phyloP scores from a whole-genome alignment of 1,140 invertebrate genomes.

The Aphelinus atriplicis region DNA sequence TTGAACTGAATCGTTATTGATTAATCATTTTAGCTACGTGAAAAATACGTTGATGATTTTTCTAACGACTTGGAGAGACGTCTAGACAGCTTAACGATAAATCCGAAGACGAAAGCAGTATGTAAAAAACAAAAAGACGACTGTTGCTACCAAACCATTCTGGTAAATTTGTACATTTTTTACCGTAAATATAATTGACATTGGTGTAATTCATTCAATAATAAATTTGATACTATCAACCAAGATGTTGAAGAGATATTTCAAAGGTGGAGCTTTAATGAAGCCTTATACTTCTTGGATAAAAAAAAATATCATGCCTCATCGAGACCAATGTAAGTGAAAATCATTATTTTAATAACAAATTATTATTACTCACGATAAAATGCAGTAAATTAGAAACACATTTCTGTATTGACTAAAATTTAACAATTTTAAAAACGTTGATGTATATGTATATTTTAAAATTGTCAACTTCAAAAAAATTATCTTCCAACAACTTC shows the following conservation, averaged over 20 bases:
- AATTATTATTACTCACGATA: conserved; percentile 7
- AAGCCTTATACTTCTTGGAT: conserved; percentile 54
- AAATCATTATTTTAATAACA: conserved; percentile 22
- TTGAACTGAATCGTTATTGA: conserved; percentile 2
- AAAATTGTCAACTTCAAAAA: too few species aligned
- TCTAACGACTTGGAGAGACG: conserved; percentile 24
- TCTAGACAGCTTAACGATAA: conserved; percentile 10
- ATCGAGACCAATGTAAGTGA: conserved; percentile 40
- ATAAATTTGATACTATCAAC: background rate
- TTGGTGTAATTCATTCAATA: background rate
- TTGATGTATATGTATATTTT: too few species aligned
- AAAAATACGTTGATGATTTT: conserved; percentile 32
- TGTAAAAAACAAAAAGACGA: conserved; percentile 23
- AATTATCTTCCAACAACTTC: too few species aligned
- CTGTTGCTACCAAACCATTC: conserved; percentile 28
- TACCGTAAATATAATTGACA: background rate
- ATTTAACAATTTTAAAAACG: too few species aligned
- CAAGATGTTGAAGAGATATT: conserved; percentile 45
- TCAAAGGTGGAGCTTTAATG: conserved; percentile 43
- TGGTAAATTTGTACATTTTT: conserved; percentile 32
- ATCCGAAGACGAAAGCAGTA: background rate
- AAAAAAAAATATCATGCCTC: conserved; percentile 43
- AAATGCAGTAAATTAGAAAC: background rate
- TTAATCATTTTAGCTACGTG: conserved; percentile 24
- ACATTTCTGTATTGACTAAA: too few species aligned